Base-by-base conservation (phyloP, 2,888 invertebrate genomes). In the Eilema caniola region DNA sequence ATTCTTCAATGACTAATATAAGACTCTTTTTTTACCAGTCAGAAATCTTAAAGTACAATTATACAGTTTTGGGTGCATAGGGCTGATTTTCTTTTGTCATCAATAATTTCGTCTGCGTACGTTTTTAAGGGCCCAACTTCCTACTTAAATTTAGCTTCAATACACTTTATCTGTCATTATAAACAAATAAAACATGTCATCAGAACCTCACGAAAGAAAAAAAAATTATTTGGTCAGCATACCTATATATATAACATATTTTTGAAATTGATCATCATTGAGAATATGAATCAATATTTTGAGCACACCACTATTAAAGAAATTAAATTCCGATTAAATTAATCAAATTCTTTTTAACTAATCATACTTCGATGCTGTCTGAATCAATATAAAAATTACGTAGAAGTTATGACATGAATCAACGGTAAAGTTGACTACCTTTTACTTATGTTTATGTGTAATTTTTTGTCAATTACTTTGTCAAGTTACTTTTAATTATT, bases 1-100 rank as follows among this genome's bases (percentile, higher is more conserved):
- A 28, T 28, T 28, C 28, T 28, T 37, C 33, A 37, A 37, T 37
- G 33, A 12, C 33, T 37, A 37, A 33, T 33, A 33, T 7, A 8
- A 33, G 1, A 7, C 33, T 12, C 16, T 41, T 33, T 23, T 59
- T 59, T 25, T 59, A 24, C 12, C 14, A 16, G 28, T 59, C 28
- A 59, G 16, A 25, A 25, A 59, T 59, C 16, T 59, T 59, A 25
- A 59, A 28, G 59, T 59, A 59, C 59, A 59, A 59, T 25, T 59
- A 28, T 5, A 1, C 41, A 16, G 16, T 16, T 3, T 41, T 16
- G 4, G 41, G 41, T 37, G 37, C 11, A 37, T 37, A 12, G 11
- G 41, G 16, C 41, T 4, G 41, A 1, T 41, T 41, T 16, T 41
- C 16, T 16, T 16, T 16, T 41, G n/a, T 4, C 11, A 37, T 2